Evolutionary conservation across 1,140 invertebrate genomes (phyloP).

Genomic region (Lamellibrachia luymesi): DNA sequence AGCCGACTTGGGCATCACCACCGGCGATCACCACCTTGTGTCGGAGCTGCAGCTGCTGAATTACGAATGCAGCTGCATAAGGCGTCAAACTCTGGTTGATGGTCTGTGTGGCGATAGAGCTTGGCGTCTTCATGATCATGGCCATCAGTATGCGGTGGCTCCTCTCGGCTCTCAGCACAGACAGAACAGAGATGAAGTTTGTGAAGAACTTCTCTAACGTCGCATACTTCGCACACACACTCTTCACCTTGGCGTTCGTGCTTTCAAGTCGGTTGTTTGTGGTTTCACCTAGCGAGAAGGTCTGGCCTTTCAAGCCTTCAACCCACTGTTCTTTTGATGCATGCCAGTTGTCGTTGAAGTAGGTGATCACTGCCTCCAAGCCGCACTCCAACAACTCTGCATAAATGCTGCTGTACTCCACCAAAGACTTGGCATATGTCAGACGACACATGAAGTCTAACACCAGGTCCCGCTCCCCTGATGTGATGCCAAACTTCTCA

Average conservation of each 20-base stretch:
- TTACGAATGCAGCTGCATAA: neutral
- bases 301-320: too few species aligned
- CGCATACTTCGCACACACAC: neutral
- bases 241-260: conserved; percentile 9
- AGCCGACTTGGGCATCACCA: neutral
- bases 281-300: too few species aligned
- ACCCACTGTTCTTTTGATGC: neutral
- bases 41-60: neutral
- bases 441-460: neutral
- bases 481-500: conserved; percentile 11
- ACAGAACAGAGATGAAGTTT: too few species aligned
- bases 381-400: neutral
- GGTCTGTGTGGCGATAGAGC: neutral
- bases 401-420: neutral
- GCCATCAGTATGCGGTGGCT: too few species aligned
- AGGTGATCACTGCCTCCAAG: neutral
- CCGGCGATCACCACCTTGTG: neutral
- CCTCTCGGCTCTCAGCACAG: too few species aligned
- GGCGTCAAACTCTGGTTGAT: neutral
- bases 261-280: too few species aligned
- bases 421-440: conserved; percentile 3
- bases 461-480: conserved; percentile 2
- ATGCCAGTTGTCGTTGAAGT: conserved; percentile 11
- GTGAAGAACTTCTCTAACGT: neutral
- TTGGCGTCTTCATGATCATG: neutral